Evolutionary conservation across 2,888 invertebrate genomes (phyloP), one percentile per base, ranked within the genome.

Genomic region (Archips crataeganus): DNA sequence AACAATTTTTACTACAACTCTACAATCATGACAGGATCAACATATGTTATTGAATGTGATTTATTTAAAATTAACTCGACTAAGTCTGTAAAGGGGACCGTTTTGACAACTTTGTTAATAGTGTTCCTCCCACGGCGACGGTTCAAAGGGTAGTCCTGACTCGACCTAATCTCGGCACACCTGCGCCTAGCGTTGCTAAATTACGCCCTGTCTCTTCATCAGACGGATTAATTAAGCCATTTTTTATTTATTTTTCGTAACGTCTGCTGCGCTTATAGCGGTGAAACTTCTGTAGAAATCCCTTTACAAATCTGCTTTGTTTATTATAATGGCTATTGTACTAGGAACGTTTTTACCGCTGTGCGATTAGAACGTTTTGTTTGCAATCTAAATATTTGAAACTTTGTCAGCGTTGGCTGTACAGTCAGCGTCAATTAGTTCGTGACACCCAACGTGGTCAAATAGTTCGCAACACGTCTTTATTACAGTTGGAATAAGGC

Each of bases 351-450:
- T 11, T 54, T 42, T 57, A 51, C 32, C 32, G 47, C 62, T 11
- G 42, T 63, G 54, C 36, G 23, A 68, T 63, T 68, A 63, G 23
- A 72, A 47, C 10, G 15, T 67, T 57, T 45, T 11, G 36, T 54
- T 67, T 62, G 32, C 32, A 64, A 36, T 62, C 8, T 10, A 62
- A 67, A 47, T 45, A 63, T 57, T 54, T 54, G 45, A 36, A 59
- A 54, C 54, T 51, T n/a, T 71, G 49, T 71, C 71, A 66, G 69
- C 73, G 63, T 49, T 32, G 49, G 73, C 64, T 64, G 60, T 65
- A 74, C 64, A 69, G n/a, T n/a, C n/a, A n/a, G n/a, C n/a, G n/a
- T n/a, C n/a, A n/a, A n/a, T n/a, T n/a, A n/a, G n/a, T n/a, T n/a
- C n/a, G n/a, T n/a, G n/a, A n/a, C n/a, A n/a, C n/a, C n/a, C n/a